Evolutionary conservation across 2,888 invertebrate species (phyloP), one percentile per base, ranked within the genome.

Genomic region (Plebejus argus): DNA sequence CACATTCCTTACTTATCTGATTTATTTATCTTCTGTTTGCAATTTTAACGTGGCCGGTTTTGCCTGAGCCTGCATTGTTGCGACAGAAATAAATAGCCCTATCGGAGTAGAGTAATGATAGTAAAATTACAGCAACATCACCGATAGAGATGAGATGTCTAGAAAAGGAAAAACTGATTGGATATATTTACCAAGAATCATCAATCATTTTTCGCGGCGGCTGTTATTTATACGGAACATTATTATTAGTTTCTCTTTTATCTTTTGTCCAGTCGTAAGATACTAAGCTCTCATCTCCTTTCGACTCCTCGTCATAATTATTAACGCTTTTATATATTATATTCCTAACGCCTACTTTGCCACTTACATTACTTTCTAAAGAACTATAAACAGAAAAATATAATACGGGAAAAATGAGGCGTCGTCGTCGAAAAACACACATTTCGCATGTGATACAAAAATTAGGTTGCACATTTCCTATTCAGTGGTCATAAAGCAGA

Each of bases 1-100:
- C 79, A 74, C 74, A 74, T 74, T 74, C 74, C 53, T 79, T 77
- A 81, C 79, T 78, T 81, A 81, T 81, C 82, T 81, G 76, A 81
- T 80, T 79, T 81, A 82, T 81, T 81, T 81, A 82, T 81, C 81
- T 81, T 80, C 81, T 78, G 76, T 78, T 76, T 53, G 76, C 79
- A 81, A 81, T 82, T 82, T 80, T 82, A 83, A 81, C 82, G 80
- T 81, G 80, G 79, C 82, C 79, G 78, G 81, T 82, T 83, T 80
- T 76, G 81, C 80, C 28, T 66, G 78, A 83, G 81, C 80, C 76
- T 35, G 76, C 78, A 81, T 82, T 82, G 82, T 83, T 81, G 78
- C 76, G 81, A 81, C 82, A 81, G 79, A 80, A 83, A 82, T 82
- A 82, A 82, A 82, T 84, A 76, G 81, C 80, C 80, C 80, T 82